Evolutionary conservation across 2,113 vertebrate species (phyloP), one percentile per base, ranked within the genome.

Genomic region (Vulpes ferrilata): DNA sequence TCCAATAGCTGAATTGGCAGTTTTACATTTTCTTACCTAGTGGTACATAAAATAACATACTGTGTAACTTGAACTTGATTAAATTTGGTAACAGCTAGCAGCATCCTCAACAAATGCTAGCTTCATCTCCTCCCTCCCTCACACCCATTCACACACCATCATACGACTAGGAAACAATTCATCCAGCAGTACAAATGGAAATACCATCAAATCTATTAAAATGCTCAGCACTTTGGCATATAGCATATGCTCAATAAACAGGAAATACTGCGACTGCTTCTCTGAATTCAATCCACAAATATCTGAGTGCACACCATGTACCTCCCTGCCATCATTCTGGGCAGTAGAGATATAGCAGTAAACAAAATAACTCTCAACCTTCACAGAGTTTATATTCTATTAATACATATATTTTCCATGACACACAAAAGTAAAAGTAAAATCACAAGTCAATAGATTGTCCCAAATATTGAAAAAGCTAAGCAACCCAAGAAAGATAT

Each of bases 201-300:
- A 81, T 80, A 25, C 5, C 71, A 90, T 6, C 74, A 92, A 86
- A 59, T 86, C n/a, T 38, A 88, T 35, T 96, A 69, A 86, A 94
- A 64, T 55, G 35, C 22, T 65, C 43, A 86, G 30, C n/a, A 64
- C 65, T 94, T 19, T 27, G 51, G 19, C n/a, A 60, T 25, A 73
- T 7, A 53, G 65, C 32, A 65, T 32, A 76, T 73, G 60, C 60
- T 92, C 78, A 89, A 80, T 73, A 94, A 38, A 84, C 23, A 73
- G 11, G 23, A 88, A 94, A 3, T 51, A 11, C 22, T 87, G 27
- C 53, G 89, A 89, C 32, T 43, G 16, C 5, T 79, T 59, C 35
- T 96, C 69, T 93, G 7, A 83, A 96, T 79, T 55, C 64, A 92
- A 43, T 84, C 65, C 74, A 60, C 55, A 85, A 96, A 82, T 69